phyloP scores from a whole-genome alignment of 1,140 invertebrate genomes.

The Pachypeltis micranthus region DNA sequence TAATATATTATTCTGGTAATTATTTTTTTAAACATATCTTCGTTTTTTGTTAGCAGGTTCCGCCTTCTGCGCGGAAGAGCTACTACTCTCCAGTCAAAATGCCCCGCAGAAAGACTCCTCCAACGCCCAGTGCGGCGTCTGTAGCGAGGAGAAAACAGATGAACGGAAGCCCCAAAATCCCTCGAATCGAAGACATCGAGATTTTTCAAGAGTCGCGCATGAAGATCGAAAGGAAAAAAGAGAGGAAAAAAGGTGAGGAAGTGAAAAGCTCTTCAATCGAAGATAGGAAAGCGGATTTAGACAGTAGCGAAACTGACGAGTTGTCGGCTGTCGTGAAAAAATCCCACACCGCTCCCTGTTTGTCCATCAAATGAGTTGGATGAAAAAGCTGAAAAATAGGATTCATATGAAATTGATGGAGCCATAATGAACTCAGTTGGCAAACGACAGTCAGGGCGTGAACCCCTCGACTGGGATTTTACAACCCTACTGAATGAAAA shows the following conservation, averaged over 20 bases:
- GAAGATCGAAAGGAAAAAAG: conserved; percentile 17
- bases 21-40: no score
- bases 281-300: conserved; percentile 1
- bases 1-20: no score
- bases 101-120: background rate
- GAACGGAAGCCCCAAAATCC: conserved; percentile 1
- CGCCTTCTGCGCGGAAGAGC: no score
- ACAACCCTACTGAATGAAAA: no score
- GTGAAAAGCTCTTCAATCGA: background rate
- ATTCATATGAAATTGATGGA: no score
- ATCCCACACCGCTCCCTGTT: conserved; percentile 17
- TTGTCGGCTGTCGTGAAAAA: background rate
- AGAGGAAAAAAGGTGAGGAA: background rate
- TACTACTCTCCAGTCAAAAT: background rate
- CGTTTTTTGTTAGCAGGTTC: no score
- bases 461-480: no score
- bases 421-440: no score
- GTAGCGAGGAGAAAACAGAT: background rate
- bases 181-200: conserved; percentile 26
- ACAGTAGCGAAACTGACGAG: background rate
- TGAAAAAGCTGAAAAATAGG: no score
- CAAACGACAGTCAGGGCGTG: no score
- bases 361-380: conserved; percentile 16
- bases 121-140: background rate
- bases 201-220: conserved; percentile 27